Percentiles rank a stretch among this genome's conserved stretches.
Conservation (phyloP, 2,113 vertebrate species). For the Semicossyphus pulcher region DNA sequence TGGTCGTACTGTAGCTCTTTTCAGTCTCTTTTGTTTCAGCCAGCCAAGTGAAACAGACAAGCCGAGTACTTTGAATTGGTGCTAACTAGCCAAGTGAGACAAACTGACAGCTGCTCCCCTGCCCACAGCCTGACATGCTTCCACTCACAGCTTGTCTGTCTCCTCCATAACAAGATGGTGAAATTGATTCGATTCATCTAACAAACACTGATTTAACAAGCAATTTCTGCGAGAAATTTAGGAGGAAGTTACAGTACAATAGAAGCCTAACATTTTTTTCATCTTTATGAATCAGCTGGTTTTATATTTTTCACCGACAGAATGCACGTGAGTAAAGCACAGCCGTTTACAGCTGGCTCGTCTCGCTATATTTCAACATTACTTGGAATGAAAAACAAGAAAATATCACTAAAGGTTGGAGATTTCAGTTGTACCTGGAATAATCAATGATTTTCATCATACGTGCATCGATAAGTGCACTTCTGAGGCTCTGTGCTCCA, state of each 20-base stretch:
- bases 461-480: too few species aligned
- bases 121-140: conserved; percentile 64
- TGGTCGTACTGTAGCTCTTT: conserved; percentile 19
- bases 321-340: too few species aligned
- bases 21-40: conserved; percentile 50
- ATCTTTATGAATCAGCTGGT: conserved; percentile 3
- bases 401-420: neutral
- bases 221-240: neutral
- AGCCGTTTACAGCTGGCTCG: too few species aligned
- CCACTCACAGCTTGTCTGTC: conserved; percentile 59
- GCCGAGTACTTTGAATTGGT: conserved; percentile 63
- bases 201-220: conserved; percentile 42
- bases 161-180: conserved; percentile 62
- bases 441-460: too few species aligned
- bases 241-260: neutral
- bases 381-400: too few species aligned
- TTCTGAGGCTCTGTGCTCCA: neutral
- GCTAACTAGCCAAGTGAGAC: conserved; percentile 72
- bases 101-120: conserved; percentile 71
- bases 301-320: conserved; percentile 3
- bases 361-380: too few species aligned
- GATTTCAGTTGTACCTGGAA: too few species aligned
- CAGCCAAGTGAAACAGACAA: conserved; percentile 62
- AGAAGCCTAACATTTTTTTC: neutral
- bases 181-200: conserved; percentile 51